Conservation (phyloP, 64 coral and sea anemone species). For the Stichodactyla mertensii region DNA sequence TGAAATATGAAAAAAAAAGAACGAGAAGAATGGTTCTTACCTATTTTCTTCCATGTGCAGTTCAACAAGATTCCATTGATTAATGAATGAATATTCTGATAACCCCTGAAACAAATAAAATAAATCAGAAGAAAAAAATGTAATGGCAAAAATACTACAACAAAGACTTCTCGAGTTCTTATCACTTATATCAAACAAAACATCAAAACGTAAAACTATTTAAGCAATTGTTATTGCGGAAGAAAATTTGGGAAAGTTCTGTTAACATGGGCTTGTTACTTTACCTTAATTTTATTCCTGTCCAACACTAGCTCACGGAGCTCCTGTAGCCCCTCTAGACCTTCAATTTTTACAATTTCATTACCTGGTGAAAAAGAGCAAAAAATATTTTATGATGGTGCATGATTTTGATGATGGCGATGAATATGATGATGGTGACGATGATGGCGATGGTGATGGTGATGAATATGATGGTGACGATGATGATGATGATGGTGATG, state of each 20-base stretch:
- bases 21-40: neutral
- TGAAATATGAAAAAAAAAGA: too few species aligned
- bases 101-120: constrained; percentile 46
- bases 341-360: constrained; percentile 95
- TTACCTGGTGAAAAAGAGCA: constrained; percentile 57
- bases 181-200: neutral
- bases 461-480: neutral
- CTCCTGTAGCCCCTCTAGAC: constrained; percentile 71
- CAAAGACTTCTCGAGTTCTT: too few species aligned
- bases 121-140: too few species aligned
- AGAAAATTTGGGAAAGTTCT: neutral
- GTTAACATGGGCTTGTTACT: neutral
- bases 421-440: neutral
- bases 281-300: constrained; percentile 95
- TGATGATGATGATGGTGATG: neutral
- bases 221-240: neutral
- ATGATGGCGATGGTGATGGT: neutral
- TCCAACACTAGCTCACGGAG: constrained; percentile 90
- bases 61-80: constrained; percentile 81
- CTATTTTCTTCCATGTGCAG: constrained; percentile 93
- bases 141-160: too few species aligned
- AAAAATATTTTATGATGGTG: neutral
- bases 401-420: too few species aligned
- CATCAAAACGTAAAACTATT: neutral
- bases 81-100: constrained; percentile 63